Evolutionary conservation across 2,888 invertebrate genomes (phyloP), one percentile per base, ranked within the genome.

Genomic region (Rhopalosiphum nymphaeae): DNA sequence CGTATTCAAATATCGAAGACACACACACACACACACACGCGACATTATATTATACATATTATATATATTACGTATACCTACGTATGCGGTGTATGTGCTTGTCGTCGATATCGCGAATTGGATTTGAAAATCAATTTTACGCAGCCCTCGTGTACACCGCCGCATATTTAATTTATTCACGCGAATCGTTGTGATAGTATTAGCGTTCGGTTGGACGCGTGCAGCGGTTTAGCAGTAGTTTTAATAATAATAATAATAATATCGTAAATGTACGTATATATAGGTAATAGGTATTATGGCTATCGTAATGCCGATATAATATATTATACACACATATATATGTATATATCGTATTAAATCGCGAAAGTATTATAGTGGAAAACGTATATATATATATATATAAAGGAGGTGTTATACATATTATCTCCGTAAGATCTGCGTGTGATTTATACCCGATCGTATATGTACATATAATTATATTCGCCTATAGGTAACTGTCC

Each of bases 1-100:
- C 86, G 86, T 86, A 44, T 86, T 86, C 44, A 44, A 86, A 46
- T 44, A 86, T 44, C 36, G 78, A 78, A 78, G 78, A 78, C 78
- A 78, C 67, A 67, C 5, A n/a, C 67, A 67, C 67, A 61, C 78
- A 78, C 67, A 67, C 13, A n/a, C 61, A 67, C 67, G 26, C 78
- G 78, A 42, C 78, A 78, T 78, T 25, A 78, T 78, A 42, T n/a
- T 46, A 11, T 61, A 29, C 29, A 61, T 61, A 61, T 26, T 61
- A 61, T 26, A 11, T 21, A 78, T 78, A 67, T 49, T 10, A 49
- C 49, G 16, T 78, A 36, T 78, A 36, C 26, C 57, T 2, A 0
- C 7, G 21, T 36, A 36, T 25, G 36, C 3, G 21, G 21, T 78
- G 36, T 78, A 78, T 78, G 21, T 9, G 78, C 21, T 78, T 42